Percentiles rank a stretch among this genome's conserved stretches.
Evolutionary conservation across 2,797 vertebrate genomes (phyloP).

Genomic region (Oceanodroma leucorhoa): DNA sequence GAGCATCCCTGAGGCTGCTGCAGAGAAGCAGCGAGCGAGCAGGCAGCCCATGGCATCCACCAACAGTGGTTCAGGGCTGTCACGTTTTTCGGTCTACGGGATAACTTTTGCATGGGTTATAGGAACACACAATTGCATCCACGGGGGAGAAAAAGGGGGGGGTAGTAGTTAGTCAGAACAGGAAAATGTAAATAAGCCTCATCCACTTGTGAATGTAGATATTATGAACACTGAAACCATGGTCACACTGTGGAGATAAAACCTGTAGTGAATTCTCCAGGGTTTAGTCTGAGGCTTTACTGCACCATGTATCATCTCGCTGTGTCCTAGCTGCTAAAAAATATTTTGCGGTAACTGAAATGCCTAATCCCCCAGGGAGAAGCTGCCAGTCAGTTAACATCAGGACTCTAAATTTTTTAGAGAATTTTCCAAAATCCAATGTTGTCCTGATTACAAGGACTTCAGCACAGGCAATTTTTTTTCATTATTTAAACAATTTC

Average conservation of each 20-base stretch:
- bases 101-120: not conserved
- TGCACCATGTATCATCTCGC: not conserved
- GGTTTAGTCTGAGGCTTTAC: conserved; percentile 12
- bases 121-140: not conserved
- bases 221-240: not conserved
- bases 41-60: not conserved
- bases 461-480: not conserved
- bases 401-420: conserved; percentile 9
- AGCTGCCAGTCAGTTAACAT: not conserved
- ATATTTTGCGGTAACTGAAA: not conserved
- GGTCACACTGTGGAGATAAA: not conserved
- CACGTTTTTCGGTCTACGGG: not conserved
- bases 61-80: not conserved
- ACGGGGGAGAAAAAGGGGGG: rapidly evolving
- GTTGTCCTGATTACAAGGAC: not conserved
- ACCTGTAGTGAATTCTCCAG: conserved; percentile 13
- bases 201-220: not conserved
- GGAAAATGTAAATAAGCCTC: conserved; percentile 29
- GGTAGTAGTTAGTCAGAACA: not conserved
- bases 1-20: conserved; percentile 28
- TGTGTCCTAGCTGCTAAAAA: not conserved
- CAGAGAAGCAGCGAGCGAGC: not conserved
- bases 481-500: conserved; percentile 29
- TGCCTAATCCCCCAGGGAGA: not conserved
- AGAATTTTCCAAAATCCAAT: not conserved